Evolutionary conservation across 2,797 vertebrate species (phyloP).

Genomic region (Ctenopoma kingsleyae): DNA sequence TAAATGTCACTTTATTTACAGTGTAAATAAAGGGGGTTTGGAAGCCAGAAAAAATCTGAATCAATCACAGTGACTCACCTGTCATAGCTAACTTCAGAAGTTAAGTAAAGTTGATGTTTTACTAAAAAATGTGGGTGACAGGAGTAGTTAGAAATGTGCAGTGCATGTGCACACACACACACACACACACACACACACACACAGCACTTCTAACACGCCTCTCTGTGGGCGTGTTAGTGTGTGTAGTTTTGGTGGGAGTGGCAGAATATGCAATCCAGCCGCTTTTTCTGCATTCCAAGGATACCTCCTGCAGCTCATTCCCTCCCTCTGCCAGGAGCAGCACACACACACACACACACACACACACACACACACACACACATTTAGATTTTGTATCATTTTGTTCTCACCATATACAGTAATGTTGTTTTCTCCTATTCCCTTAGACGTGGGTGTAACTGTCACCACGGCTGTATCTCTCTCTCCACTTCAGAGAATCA

Average conservation of each 20-base stretch:
- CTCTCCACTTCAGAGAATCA: too few relatives aligned
- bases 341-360: constrained; percentile 6
- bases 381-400: not conserved
- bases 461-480: too few relatives aligned
- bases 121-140: not conserved
- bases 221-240: constrained; percentile 11
- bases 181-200: not conserved
- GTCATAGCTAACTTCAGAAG: not conserved
- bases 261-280: constrained; percentile 64
- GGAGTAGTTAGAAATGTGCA: not conserved
- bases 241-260: constrained; percentile 13
- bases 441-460: too few relatives aligned
- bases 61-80: constrained; percentile 6
- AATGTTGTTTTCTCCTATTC: too few relatives aligned
- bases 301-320: constrained; percentile 40
- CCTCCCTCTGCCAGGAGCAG: not conserved
- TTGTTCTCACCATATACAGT: not conserved
- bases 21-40: too few relatives aligned
- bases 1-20: too few relatives aligned
- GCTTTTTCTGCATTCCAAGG: constrained; percentile 63
- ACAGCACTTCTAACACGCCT: not conserved
- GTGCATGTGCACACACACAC: not conserved
- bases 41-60: too few relatives aligned
- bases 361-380: constrained; percentile 11
- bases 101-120: not conserved